Percentiles rank a stretch among this genome's conserved stretches.
Conservation (phyloP, 2,113 vertebrate species). For the Porphyrio hochstetteri region DNA sequence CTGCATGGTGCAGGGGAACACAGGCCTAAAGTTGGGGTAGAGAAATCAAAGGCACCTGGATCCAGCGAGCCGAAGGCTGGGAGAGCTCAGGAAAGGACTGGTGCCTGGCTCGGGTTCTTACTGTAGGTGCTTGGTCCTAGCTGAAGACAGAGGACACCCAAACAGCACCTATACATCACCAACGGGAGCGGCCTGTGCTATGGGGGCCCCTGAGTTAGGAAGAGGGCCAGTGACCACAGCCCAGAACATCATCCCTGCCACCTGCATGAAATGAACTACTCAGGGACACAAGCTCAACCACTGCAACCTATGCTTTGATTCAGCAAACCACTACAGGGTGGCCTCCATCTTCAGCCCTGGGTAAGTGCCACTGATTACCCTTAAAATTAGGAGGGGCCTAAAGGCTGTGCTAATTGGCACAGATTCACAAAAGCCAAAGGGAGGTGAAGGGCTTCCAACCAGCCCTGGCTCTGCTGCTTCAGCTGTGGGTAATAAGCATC, state of each 20-base stretch:
- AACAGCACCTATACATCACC: rapidly evolving
- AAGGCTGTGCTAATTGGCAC: background rate
- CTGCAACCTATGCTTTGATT: background rate
- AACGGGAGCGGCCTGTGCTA: background rate
- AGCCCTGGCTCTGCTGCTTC: no score
- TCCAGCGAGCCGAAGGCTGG: background rate
- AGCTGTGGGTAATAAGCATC: no score
- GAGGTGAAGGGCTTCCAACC: background rate
- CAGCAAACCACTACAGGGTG: background rate
- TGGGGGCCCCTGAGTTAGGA: rapidly evolving
- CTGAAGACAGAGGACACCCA: no score
- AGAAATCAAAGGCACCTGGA: background rate
- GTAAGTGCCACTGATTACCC: background rate
- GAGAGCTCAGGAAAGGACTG: background rate
- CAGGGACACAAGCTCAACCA: background rate
- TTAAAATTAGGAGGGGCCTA: background rate
- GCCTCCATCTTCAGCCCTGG: background rate
- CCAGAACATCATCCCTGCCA: background rate
- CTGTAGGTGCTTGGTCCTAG: background rate
- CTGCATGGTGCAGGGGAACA: background rate
- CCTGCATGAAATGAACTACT: background rate
- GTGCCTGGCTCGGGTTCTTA: background rate
- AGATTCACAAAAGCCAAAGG: background rate
- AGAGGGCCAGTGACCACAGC: background rate
- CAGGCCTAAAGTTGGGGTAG: background rate